Conservation (phyloP, 2,888 invertebrate genomes). For the Xestia xanthographa region DNA sequence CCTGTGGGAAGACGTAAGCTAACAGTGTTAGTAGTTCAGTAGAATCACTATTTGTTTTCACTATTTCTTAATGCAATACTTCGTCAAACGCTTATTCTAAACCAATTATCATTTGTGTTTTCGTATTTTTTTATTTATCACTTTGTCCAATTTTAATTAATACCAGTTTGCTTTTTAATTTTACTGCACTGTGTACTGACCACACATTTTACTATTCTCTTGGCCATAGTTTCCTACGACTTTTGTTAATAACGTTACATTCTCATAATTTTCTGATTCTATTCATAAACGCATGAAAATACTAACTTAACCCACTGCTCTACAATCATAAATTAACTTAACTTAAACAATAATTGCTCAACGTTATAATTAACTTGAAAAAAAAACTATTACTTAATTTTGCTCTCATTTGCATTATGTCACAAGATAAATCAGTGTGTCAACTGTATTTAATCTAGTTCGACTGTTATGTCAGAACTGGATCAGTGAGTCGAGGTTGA, state of each 20-base stretch:
- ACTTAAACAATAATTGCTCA: constrained; percentile 23
- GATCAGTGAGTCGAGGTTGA: constrained; percentile 61
- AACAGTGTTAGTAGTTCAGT: no score
- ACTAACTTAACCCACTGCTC: constrained; percentile 4
- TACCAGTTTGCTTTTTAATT: no score
- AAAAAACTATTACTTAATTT: constrained; percentile 30
- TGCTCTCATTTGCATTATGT: constrained; percentile 21
- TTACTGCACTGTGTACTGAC: no score
- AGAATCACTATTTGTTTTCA: no score
- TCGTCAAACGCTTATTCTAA: background rate
- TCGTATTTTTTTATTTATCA: no score
- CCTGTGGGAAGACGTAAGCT: no score
- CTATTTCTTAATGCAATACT: background rate
- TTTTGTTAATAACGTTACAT: background rate
- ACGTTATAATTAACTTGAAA: constrained; percentile 7
- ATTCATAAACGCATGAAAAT: background rate
- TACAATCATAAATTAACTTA: constrained; percentile 18
- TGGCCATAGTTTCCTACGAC: background rate
- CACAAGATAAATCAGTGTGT: constrained; percentile 41
- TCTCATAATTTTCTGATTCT: background rate
- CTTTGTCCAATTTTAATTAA: no score
- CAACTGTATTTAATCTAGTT: constrained; percentile 47
- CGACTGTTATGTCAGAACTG: constrained; percentile 54
- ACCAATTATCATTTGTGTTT: no score
- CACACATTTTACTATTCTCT: background rate